phyloP scores from a whole-genome alignment of 2,113 vertebrate genomes.

The Corythaeola cristata region DNA sequence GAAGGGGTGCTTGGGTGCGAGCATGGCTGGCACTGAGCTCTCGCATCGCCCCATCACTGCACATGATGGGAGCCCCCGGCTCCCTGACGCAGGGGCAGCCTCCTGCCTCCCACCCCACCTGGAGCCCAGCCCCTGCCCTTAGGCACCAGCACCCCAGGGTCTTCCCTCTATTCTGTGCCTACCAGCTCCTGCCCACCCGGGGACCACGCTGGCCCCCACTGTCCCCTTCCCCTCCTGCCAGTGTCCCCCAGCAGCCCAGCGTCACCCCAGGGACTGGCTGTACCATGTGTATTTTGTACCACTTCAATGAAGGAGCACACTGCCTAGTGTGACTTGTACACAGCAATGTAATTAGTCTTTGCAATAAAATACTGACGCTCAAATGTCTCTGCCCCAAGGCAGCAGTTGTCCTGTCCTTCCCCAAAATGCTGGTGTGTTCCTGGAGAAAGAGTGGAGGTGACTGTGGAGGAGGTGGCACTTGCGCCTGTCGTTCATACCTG shows the following conservation, averaged over 20 bases:
- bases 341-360: slow-evolving; percentile 75
- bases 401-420: background rate
- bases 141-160: background rate
- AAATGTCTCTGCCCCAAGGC: background rate
- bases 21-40: fast-evolving
- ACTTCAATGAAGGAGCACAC: slow-evolving; percentile 72
- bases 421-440: background rate
- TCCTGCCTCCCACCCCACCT: background rate
- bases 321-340: slow-evolving; percentile 67
- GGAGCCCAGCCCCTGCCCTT: background rate
- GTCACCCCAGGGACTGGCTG: slow-evolving; percentile 10
- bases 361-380: slow-evolving; percentile 72
- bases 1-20: background rate
- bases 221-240: fast-evolving
- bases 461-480: no score
- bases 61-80: slow-evolving; percentile 49
- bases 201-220: background rate
- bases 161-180: background rate
- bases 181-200: background rate
- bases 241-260: background rate
- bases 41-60: background rate
- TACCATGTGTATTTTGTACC: slow-evolving; percentile 73
- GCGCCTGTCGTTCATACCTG: fast-evolving
- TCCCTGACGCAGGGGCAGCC: slow-evolving; percentile 53
- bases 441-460: background rate